phyloP scores from a whole-genome alignment of 2,888 invertebrate species.

The Empis stercorea region DNA sequence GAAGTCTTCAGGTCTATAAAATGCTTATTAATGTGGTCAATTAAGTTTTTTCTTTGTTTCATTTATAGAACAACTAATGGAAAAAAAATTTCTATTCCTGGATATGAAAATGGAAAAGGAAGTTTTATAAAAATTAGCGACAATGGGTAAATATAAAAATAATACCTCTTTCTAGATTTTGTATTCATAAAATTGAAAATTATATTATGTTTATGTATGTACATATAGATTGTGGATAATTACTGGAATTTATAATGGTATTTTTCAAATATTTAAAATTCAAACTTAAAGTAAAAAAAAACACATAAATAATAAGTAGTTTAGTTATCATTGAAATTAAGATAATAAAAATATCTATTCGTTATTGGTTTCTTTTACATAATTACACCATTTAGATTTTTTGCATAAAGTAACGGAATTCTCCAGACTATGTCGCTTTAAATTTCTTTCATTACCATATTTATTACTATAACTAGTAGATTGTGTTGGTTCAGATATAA shows the following conservation, averaged over 20 bases:
- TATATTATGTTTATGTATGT: too few relatives aligned
- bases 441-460: too few relatives aligned
- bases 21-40: neutral
- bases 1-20: conserved; percentile 24
- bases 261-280: conserved; percentile 29
- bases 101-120: conserved; percentile 27
- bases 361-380: neutral
- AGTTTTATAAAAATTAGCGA: conserved; percentile 29
- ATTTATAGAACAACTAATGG: conserved; percentile 21
- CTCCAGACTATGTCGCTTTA: too few relatives aligned
- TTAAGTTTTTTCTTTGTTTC: neutral
- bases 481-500: too few relatives aligned
- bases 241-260: conserved; percentile 27
- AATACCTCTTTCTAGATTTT: neutral
- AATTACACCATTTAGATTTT: conserved; percentile 8
- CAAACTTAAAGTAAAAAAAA: conserved; percentile 12
- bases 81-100: conserved; percentile 22
- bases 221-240: conserved; percentile 31
- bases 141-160: conserved; percentile 24
- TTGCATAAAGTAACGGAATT: neutral
- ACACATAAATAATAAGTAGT: too few relatives aligned
- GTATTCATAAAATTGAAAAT: too few relatives aligned
- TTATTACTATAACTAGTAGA: too few relatives aligned
- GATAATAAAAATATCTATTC: neutral
- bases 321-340: neutral